Evolutionary conservation across 2,888 invertebrate species (phyloP), one percentile per base, ranked within the genome.

Genomic region (Muschampia plurimacula): DNA sequence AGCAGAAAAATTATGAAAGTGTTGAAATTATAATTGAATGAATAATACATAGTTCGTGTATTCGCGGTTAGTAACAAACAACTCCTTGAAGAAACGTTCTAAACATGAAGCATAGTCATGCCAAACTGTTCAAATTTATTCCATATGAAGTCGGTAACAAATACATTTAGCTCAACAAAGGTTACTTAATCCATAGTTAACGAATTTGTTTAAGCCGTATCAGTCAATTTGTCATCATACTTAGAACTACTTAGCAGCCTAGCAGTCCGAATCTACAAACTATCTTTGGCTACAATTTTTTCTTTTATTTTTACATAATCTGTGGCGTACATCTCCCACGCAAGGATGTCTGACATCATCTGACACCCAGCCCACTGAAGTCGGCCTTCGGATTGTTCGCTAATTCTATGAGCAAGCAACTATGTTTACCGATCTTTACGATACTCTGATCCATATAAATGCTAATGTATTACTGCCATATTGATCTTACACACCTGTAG

Each of bases 281-380:
- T 49, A 13, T 22, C 22, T 22, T 57, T 15, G 22, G 5, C 13
- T 55, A 10, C 13, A n/a, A 46, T 13, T 7, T 59, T 32, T 63
- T 41, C 9, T 41, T 44, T 10, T 36, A 32, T 60, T 55, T 64
- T 57, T 46, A 52, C 44, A 49, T 49, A 46, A 68, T 68, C 68
- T 60, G 66, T 65, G 49, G 65, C 59, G 49, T 71, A 44, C 63
- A 44, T 74, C 69, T 73, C 77, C 76, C 78, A 79, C 81, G 77
- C 79, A 62, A 73, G 52, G 71, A 65, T 71, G 62, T 59, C 80
- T 82, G 82, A 81, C 81, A 79, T 81, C 81, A 82, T 75, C 73
- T 55, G 55, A 55, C 80, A 62, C 75, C 73, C 81, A 63, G 70
- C 79, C 80, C 76, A 80, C 76, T 39, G 76, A 59, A 68, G 67